These are phyloP conservation scores for Myopa testacea DNA, from an alignment of 2,888 invertebrate species.

Conservation along the genomic window DNA sequence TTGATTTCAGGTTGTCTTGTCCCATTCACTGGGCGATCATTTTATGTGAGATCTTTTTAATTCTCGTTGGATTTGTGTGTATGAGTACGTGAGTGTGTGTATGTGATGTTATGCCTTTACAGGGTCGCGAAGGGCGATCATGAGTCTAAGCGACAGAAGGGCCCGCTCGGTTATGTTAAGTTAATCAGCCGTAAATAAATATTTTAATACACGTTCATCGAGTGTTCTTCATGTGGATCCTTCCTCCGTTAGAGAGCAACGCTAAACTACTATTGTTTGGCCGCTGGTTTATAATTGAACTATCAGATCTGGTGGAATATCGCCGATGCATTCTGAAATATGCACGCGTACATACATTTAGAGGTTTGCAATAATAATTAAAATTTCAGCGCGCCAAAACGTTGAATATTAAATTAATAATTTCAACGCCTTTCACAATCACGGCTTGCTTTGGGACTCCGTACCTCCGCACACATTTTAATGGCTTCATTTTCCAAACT, in stretches of 20 bases:
- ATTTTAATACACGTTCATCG: slow-evolving; percentile 52
- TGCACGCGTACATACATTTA: background rate
- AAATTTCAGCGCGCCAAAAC: background rate
- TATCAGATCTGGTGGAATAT: no score
- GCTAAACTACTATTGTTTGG: no score
- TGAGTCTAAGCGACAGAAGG: background rate
- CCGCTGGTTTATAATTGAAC: no score
- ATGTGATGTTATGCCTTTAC: background rate
- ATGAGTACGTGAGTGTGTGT: background rate
- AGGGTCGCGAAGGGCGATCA: slow-evolving; percentile 19
- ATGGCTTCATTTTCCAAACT: slow-evolving; percentile 61
- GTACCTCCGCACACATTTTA: slow-evolving; percentile 45
- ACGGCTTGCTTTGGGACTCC: background rate
- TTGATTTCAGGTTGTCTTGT: slow-evolving; percentile 48
- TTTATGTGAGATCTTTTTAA: slow-evolving; percentile 33
- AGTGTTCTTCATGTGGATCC: background rate
- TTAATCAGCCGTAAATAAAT: slow-evolving; percentile 49
- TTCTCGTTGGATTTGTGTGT: slow-evolving; percentile 24
- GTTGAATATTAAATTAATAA: slow-evolving; percentile 18
- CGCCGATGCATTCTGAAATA: no score
- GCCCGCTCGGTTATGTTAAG: slow-evolving; percentile 17
- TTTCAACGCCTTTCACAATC: background rate
- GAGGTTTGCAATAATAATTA: background rate
- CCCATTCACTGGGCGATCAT: slow-evolving; percentile 44
- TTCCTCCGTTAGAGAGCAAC: background rate